phyloP scores from a whole-genome alignment of 2,888 invertebrate species.

The Romanomermis culicivorax region DNA sequence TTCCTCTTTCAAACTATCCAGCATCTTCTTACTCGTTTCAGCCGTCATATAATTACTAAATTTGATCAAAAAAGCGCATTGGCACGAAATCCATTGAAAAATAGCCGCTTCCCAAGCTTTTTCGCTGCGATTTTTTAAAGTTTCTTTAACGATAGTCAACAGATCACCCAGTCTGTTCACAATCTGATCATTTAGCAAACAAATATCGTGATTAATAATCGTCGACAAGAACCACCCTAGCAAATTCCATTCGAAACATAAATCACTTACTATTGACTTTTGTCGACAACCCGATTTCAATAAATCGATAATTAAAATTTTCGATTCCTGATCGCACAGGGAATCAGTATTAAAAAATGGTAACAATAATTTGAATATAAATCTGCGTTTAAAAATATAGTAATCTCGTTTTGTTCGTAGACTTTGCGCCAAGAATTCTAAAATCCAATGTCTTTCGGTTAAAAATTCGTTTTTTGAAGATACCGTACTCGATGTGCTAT shows the following conservation, averaged over 20 bases:
- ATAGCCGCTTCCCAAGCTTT: no score
- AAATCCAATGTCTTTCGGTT: constrained; percentile 51
- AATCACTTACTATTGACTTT: neutral
- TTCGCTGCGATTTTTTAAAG: no score
- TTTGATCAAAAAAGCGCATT: no score
- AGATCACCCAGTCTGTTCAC: no score
- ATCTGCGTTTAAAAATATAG: constrained; percentile 39
- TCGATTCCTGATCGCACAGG: neutral
- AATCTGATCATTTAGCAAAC: no score
- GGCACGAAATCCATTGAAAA: no score
- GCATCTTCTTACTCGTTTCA: no score
- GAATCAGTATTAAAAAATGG: neutral
- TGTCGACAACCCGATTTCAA: neutral
- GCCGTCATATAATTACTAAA: no score
- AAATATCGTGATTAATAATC: no score
- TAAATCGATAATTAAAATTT: neutral
- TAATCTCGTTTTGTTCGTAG: constrained; percentile 52
- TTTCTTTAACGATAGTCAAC: no score
- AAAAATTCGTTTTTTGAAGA: constrained; percentile 35
- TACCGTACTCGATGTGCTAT: constrained; percentile 44
- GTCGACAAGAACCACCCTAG: neutral
- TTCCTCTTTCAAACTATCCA: no score
- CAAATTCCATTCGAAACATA: neutral
- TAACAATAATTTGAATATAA: neutral
- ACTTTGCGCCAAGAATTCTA: constrained; percentile 53